Evolutionary conservation across 2,888 invertebrate genomes (phyloP).

Genomic region (Eudemis profundana): DNA sequence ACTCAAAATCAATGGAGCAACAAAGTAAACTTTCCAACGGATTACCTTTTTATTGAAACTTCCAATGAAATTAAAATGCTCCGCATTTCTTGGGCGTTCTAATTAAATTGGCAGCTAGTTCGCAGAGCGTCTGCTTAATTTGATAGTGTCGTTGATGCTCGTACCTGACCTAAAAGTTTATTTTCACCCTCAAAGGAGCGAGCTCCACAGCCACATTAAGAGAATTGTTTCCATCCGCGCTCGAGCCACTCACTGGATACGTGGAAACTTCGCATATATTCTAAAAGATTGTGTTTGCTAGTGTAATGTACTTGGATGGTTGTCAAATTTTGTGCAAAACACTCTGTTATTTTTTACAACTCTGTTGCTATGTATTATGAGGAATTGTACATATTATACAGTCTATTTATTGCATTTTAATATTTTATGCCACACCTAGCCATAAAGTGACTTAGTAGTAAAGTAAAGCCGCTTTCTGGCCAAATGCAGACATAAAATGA

Average conservation of each 20-base stretch:
- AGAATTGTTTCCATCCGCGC: slow-evolving; percentile 52
- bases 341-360: too few species aligned
- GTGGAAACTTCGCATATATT: slow-evolving; percentile 14
- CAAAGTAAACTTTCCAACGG: slow-evolving; percentile 32
- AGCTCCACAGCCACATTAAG: slow-evolving; percentile 55
- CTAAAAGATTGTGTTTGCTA: slow-evolving; percentile 3
- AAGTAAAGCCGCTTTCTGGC: too few species aligned
- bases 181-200: slow-evolving; percentile 59
- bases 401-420: too few species aligned
- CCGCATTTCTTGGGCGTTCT: slow-evolving; percentile 50
- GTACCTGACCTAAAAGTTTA: slow-evolving; percentile 70
- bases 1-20: slow-evolving; percentile 18
- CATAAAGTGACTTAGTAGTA: too few species aligned
- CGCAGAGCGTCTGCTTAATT: slow-evolving; percentile 69
- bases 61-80: slow-evolving; percentile 42
- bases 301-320: not conserved
- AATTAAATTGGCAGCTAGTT: slow-evolving; percentile 71
- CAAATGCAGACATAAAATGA: too few species aligned
- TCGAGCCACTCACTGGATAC: slow-evolving; percentile 6
- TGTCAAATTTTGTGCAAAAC: too few species aligned
- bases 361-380: too few species aligned
- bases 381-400: too few species aligned
- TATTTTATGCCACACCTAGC: too few species aligned
- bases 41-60: slow-evolving; percentile 38
- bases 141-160: slow-evolving; percentile 67